phyloP scores from a whole-genome alignment of 2,797 vertebrate species.

The Propithecus deckenii region DNA sequence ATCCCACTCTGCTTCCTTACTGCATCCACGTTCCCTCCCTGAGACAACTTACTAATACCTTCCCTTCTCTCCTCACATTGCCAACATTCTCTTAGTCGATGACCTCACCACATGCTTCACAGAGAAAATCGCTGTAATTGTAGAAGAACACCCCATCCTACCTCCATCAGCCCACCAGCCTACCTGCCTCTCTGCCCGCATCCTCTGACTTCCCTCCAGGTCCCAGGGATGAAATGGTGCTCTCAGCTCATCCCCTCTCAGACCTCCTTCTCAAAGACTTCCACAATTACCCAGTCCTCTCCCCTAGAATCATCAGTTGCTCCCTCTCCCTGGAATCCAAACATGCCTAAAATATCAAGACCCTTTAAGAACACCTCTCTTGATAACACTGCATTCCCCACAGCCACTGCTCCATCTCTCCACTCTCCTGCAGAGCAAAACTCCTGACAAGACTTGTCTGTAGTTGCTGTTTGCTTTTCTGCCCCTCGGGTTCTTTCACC shows the following conservation, averaged over 20 bases:
- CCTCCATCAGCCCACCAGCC: neutral
- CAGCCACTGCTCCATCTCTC: neutral
- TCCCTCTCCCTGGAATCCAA: neutral
- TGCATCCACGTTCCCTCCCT: neutral
- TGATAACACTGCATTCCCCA: neutral
- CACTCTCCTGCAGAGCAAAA: neutral
- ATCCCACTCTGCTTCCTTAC: slow-evolving; percentile 27
- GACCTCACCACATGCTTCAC: neutral
- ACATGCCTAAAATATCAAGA: neutral
- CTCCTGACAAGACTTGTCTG: neutral
- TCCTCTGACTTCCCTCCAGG: neutral
- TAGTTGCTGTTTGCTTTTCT: neutral
- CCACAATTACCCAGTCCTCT: neutral
- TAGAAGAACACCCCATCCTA: neutral
- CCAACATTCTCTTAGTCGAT: slow-evolving; percentile 5
- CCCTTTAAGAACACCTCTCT: neutral
- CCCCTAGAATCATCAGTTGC: neutral
- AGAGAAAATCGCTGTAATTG: neutral
- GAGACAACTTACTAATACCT: slow-evolving; percentile 45
- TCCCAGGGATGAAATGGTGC: neutral
- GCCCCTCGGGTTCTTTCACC: neutral
- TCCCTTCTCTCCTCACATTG: slow-evolving; percentile 27
- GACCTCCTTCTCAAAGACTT: neutral
- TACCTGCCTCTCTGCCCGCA: neutral
- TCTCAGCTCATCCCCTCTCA: neutral